phyloP scores from a whole-genome alignment of 2,113 vertebrate genomes.

The Syngnathus scovelli region DNA sequence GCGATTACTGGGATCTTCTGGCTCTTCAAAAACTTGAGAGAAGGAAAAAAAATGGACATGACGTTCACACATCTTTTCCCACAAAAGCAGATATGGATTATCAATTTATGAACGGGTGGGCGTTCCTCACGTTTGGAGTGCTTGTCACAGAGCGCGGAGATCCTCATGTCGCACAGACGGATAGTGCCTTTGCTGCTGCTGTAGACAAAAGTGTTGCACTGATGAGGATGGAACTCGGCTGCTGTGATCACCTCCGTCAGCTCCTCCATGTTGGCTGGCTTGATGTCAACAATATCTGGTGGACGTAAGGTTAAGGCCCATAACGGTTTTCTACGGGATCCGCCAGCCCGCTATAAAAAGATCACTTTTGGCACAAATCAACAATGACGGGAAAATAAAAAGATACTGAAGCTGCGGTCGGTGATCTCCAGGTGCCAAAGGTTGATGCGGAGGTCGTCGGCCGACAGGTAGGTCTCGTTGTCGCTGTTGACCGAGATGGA shows the following conservation, averaged over 20 bases:
- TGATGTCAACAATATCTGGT: conserved; percentile 96
- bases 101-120: not conserved
- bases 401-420: conserved; percentile 79
- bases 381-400: conserved; percentile 13
- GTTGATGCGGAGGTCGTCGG: conserved; percentile 75
- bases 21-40: conserved; percentile 72
- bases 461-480: conserved; percentile 74
- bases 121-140: conserved; percentile 78
- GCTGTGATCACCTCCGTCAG: conserved; percentile 97
- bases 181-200: conserved; percentile 99
- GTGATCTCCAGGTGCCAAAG: conserved; percentile 77
- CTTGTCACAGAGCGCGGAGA: conserved; percentile 88
- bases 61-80: not conserved
- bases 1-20: conserved; percentile 75
- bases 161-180: conserved; percentile 93
- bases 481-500: conserved; percentile 77
- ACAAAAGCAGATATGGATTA: not conserved
- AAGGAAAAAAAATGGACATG: not conserved
- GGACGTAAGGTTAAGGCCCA: conserved; percentile 40
- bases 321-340: not conserved
- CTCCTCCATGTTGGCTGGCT: conserved; percentile 98
- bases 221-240: conserved; percentile 93
- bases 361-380: not conserved
- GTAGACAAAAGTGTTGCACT: conserved; percentile 96
- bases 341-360: too few species aligned